Conservation (phyloP, 2,113 vertebrate genomes). For the Amblyornis subalaris region DNA sequence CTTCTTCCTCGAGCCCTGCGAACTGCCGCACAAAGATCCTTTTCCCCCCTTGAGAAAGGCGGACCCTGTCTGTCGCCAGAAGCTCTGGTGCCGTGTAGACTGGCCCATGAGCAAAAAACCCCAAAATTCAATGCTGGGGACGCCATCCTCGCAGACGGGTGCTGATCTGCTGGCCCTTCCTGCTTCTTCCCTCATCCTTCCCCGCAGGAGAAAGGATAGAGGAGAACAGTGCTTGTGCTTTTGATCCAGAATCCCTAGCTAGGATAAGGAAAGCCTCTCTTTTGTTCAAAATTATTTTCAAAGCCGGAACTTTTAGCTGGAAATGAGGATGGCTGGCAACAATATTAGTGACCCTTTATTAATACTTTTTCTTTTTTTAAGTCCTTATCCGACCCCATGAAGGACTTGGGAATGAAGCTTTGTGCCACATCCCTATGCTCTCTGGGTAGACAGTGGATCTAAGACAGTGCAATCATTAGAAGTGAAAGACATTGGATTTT, state of each 20-base stretch:
- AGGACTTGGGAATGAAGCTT: neutral
- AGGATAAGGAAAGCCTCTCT: neutral
- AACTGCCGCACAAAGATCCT: no score
- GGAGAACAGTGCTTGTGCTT: no score
- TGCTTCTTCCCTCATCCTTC: no score
- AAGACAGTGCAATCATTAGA: accelerated
- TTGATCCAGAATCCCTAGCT: accelerated
- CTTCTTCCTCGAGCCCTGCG: no score
- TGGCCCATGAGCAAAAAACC: no score
- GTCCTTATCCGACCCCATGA: neutral
- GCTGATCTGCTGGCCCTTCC: no score
- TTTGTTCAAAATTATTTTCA: neutral
- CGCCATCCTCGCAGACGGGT: no score
- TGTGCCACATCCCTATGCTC: neutral
- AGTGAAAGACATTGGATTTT: neutral
- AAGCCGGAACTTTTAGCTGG: neutral
- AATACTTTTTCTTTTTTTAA: neutral
- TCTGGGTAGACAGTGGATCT: neutral
- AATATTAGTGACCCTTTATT: neutral
- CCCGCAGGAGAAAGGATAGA: no score
- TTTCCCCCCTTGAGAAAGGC: no score
- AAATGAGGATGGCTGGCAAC: neutral
- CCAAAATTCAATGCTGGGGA: no score
- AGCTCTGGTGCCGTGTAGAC: no score
- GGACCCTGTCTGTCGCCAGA: no score